Base-by-base conservation (phyloP, 2,888 invertebrate genomes). In the Tetanocera ferruginea region DNA sequence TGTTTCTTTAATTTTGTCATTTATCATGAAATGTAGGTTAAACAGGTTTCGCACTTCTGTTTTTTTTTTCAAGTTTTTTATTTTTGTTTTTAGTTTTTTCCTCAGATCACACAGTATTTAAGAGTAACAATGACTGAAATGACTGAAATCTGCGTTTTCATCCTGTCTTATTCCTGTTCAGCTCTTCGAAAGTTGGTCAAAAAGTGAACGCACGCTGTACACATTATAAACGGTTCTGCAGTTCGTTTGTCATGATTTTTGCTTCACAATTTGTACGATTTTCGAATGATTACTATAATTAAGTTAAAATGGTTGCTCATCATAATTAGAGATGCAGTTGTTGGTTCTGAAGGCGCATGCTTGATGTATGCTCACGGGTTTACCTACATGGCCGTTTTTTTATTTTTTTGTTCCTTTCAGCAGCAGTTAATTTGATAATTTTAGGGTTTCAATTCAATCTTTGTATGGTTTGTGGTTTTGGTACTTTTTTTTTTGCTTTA, bases 341-440 rank as follows among this genome's bases (percentile, higher is more conserved):
- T 67, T 75, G 52, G 37, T 57, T 72, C 72, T 60, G 72, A 55
- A 69, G 43, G 43, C 43, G 14, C 43, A 43, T 43, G 43, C 43
- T 43, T 43, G 43, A 43, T 14, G 43, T 1, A 43, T 43, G 43
- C 43, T 14, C 14, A 43, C 43, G 43, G 43, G 43, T 43, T 43
- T 43, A 14, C 43, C 6, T 43, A 37, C 4, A 4, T 43, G 14
- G 3, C 6, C 43, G 14, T 5, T 37, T 37, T 37, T 37, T 37
- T 37, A 8, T 37, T 43, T 43, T 43, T 43, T 43, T 43, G 43
- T 43, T 43, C 11, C 43, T 43, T 43, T n/a, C 67, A 67, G 28
- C 51, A 49, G 9, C 9, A 75, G 75, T 75, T 75, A 75, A 75
- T 75, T 75, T 75, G 75, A 75, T 75, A 75, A 75, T 75, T 75